phyloP scores from a whole-genome alignment of 2,888 invertebrate species.

The Drosophila pullipes region DNA sequence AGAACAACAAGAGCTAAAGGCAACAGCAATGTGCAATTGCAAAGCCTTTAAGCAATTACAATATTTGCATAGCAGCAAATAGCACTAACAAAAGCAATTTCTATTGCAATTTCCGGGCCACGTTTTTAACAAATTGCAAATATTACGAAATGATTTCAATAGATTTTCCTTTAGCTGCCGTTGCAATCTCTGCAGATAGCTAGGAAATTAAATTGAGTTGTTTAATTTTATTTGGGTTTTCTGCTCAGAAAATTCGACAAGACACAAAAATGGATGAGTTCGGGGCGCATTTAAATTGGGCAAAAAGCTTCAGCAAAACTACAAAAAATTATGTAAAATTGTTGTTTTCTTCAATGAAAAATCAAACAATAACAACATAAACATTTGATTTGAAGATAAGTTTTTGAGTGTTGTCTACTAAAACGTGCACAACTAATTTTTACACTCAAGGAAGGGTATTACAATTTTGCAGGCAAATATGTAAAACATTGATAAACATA shows the following conservation, averaged over 20 bases:
- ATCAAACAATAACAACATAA: slow-evolving; percentile 26
- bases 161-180: slow-evolving; percentile 45
- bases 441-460: slow-evolving; percentile 27
- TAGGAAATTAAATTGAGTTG: slow-evolving; percentile 73
- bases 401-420: slow-evolving; percentile 19
- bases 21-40: slow-evolving; percentile 15
- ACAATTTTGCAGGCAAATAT: neutral
- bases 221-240: slow-evolving; percentile 42
- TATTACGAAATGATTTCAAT: slow-evolving; percentile 75
- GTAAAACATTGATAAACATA: neutral
- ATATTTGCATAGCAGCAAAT: slow-evolving; percentile 57
- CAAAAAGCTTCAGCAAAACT: slow-evolving; percentile 30
- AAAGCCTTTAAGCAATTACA: slow-evolving; percentile 69
- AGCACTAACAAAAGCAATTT: slow-evolving; percentile 42
- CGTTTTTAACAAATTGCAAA: slow-evolving; percentile 73
- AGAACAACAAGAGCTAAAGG: slow-evolving; percentile 10
- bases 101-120: slow-evolving; percentile 49
- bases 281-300: slow-evolving; percentile 22
- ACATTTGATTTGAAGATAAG: slow-evolving; percentile 29
- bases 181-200: slow-evolving; percentile 43
- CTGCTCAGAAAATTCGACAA: slow-evolving; percentile 39
- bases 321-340: slow-evolving; percentile 69
- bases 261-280: slow-evolving; percentile 40
- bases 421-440: slow-evolving; percentile 58
- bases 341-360: slow-evolving; percentile 20